Evolutionary conservation across 1,140 invertebrate species (phyloP), one percentile per base, ranked within the genome.

Genomic region (Drosophila rhopaloa): DNA sequence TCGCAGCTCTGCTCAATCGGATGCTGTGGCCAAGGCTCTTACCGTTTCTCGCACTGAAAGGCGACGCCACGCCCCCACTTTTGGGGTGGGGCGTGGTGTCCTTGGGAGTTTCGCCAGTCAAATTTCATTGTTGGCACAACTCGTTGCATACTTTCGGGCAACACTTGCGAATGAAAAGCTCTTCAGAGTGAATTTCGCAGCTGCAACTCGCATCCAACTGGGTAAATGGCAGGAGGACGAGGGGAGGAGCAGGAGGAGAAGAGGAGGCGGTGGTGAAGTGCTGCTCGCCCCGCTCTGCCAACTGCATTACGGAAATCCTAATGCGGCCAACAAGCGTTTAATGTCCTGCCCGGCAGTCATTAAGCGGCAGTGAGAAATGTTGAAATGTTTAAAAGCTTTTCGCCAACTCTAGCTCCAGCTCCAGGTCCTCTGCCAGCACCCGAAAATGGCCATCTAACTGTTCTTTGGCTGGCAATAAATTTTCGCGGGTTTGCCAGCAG

Each of bases 301-400:
- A 81, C 74, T 86, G 68, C 75, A 81, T 81, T 76, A 85, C 43
- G 61, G 71, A 88, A 82, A 79, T 79, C 76, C 76, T 88, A 86
- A 86, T 86, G 82, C 79, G 83, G 79, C 75, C 82, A 86, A 86
- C 79, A 76, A 88, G 83, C 79, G 83, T 86, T 86, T 82, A 86
- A 86, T 86, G 83, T 76, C 79, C 81, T 88, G 71, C 78, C 67
- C 79, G 85, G 79, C 76, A 86, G 83, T 88, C 83, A 88, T 86
- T 86, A 86, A 72, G 58, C 51, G 73, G 66, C 67, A 82, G 79
- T 54, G 57, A 54, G 53, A 67, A 44, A 67, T 60, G 59, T 65
- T 59, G 63, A 76, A 80, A 73, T 62, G 67, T 68, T 70, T 61
- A 73, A 77, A 85, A 77, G 59, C 76, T 75, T 76, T 79, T 81